Base-by-base conservation (phyloP, 2,113 vertebrate species). In the Triplophysa tibetana region DNA sequence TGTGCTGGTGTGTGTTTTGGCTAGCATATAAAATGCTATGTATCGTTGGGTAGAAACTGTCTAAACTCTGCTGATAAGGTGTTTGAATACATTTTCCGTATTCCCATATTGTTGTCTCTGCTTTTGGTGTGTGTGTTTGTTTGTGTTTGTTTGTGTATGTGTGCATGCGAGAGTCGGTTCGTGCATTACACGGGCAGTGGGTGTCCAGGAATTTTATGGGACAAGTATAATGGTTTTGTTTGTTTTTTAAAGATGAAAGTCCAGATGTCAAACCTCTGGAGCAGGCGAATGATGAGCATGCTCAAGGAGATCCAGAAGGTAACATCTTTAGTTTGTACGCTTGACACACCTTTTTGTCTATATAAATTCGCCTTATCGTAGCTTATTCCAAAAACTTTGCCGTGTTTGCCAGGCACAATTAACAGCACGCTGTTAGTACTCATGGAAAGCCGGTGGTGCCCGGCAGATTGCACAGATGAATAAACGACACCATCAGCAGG, bases 91-190 rank as follows among this genome's bases (percentile, higher is more conserved):
- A 6, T 56, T 33, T n/a, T 61, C 45, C 8, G 3, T 29, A 43
- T 61, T 73, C 14, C 78, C 70, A 72, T 73, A 38, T 73, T 68
- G 76, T 45, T 78, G 50, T 78, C 65, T 41, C 64, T 45, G 33
- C 21, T 13, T 69, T 70, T 70, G 19, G 16, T 61, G n/a, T 43
- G 16, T 17, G 50, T 16, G 50, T 58, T 1, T 58, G 24, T 24
- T 1, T 24, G 54, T 16, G 16, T 58, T 60, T 13, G 65, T 43
- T 16, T 69, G 21, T 60, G 16, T 29, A 3, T 52, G 23, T 12
- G 6, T 33, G 21, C 29, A 12, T 38, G 21, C 1, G 9, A 52
- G 14, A 52, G 14, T 54, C 10, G 9, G 50, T 33, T 6, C 1
- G 68, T 58, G n/a, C 14, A 48, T 58, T 8, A 8, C 54, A 2